A percentile compares a stretch with the other conserved stretches of the same genome.
These are phyloP conservation scores for Drosophila baimaii DNA, from an alignment of 1,140 invertebrate genomes.

Conservation along the genomic window DNA sequence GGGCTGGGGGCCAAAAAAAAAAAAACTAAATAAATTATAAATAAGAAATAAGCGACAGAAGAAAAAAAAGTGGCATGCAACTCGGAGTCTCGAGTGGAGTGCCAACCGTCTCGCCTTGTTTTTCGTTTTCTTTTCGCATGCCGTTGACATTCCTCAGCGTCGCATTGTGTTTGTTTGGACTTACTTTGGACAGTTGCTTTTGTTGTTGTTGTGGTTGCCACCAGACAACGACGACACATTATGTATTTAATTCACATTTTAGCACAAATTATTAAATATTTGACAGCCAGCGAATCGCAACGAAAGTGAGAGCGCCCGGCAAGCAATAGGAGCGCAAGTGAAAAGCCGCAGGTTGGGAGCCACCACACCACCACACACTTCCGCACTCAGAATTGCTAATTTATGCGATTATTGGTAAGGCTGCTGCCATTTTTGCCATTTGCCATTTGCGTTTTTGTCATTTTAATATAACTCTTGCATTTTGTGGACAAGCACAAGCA, in stretches of 20 bases:
- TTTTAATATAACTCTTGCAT: conserved; percentile 66
- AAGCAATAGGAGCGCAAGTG: conserved; percentile 34
- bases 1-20: conserved; percentile 42
- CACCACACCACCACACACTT: conserved; percentile 44
- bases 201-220: conserved; percentile 14
- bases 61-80: conserved; percentile 15
- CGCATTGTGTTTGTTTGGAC: conserved; percentile 35
- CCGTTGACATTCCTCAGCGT: conserved; percentile 72
- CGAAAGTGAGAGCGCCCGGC: conserved; percentile 78
- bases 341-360: conserved; percentile 19
- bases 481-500: conserved; percentile 35
- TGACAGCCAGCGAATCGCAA: conserved; percentile 55
- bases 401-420: conserved; percentile 75
- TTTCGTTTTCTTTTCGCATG: conserved; percentile 78
- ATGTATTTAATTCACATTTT: conserved; percentile 76
- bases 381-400: conserved; percentile 74
- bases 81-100: conserved; percentile 5
- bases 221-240: conserved; percentile 41
- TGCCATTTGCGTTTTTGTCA: conserved; percentile 55
- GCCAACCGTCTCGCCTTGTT: conserved; percentile 22
- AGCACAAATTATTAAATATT: conserved; percentile 81
- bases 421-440: conserved; percentile 18
- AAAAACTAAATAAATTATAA: conserved; percentile 33
- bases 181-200: conserved; percentile 1
- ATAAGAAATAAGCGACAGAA: conserved; percentile 8